Evolutionary conservation across 2,888 invertebrate species (phyloP), one percentile per base, ranked within the genome.

Genomic region (Ochropleura plecta): DNA sequence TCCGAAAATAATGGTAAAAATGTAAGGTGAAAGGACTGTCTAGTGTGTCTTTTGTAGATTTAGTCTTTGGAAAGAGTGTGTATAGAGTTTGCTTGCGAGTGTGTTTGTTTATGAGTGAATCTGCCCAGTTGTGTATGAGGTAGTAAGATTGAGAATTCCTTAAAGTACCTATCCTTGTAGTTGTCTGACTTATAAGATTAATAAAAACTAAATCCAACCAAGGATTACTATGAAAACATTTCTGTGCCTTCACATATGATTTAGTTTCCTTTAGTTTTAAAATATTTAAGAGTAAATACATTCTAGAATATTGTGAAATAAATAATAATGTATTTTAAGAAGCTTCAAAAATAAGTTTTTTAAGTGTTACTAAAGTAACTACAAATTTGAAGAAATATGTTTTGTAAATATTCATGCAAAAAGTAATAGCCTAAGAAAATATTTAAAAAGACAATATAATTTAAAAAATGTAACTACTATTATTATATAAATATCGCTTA

Each of bases 381-480:
- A 76, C 48, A 46, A 49, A n/a, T n/a, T 42, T 59, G 3, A 64
- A 46, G 10, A 60, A 46, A 12, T 0, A 48, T 30, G 30, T 30
- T 40, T 67, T 82, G 62, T 83, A 78, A 70, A 71, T 70, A 71
- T 9, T n/a, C 8, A 64, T 59, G n/a, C 55, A 63, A 53, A 44
- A 55, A 3, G 0, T 49, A 60, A 53, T 16, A 18, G 10, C 16
- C 0, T 59, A 42, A 9, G 40, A 46, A 53, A 3, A 44, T 66
- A 60, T 75, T 74, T 46, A 49, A 74, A 65, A 64, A 42, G 30
- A 40, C 12, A 20, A 20, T 42, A 66, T 40, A 12, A 18, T 10
- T 64, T 30, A 30, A 51, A 8, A 44, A 78, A 44, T 70, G 16
- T 18, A 53, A 14, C 8, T 59, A 59, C 0, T 57, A 57, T 30